phyloP scores from a whole-genome alignment of 2,113 vertebrate species.

The Xiphorhynchus elegans region DNA sequence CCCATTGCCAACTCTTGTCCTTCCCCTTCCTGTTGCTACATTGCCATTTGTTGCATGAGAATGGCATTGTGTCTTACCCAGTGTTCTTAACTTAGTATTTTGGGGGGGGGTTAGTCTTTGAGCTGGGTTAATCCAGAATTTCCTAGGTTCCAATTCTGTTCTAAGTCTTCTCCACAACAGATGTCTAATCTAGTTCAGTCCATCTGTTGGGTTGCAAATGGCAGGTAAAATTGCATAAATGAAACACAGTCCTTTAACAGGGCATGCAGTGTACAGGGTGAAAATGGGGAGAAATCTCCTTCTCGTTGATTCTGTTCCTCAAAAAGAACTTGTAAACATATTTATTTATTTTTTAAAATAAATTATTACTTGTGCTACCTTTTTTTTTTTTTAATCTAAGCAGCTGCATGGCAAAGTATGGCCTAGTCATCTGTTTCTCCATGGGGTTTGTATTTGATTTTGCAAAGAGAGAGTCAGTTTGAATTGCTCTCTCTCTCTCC shows the following conservation, averaged over 20 bases:
- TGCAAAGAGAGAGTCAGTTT: not conserved
- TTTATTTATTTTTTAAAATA: not conserved
- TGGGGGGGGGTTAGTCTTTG: not conserved
- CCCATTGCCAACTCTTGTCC: not conserved
- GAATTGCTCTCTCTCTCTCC: not conserved
- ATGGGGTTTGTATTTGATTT: constrained; percentile 38
- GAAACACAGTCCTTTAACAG: not conserved
- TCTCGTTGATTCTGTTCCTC: not conserved
- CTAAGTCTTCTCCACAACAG: not conserved
- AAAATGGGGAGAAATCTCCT: not conserved
- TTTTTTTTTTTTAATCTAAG: not conserved
- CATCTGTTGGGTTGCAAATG: not conserved
- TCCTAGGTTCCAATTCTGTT: not conserved
- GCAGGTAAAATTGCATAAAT: not conserved
- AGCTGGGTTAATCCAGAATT: not conserved
- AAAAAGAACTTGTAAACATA: not conserved
- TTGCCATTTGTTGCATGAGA: not conserved
- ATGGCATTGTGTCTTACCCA: not conserved
- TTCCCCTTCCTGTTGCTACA: not conserved
- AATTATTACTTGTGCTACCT: not conserved
- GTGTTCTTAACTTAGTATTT: not conserved
- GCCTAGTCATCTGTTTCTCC: not conserved
- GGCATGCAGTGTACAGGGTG: not conserved
- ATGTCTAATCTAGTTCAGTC: not conserved
- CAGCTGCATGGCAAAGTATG: not conserved